Conservation (phyloP, 1,140 invertebrate genomes). For the Apis laboriosa region DNA sequence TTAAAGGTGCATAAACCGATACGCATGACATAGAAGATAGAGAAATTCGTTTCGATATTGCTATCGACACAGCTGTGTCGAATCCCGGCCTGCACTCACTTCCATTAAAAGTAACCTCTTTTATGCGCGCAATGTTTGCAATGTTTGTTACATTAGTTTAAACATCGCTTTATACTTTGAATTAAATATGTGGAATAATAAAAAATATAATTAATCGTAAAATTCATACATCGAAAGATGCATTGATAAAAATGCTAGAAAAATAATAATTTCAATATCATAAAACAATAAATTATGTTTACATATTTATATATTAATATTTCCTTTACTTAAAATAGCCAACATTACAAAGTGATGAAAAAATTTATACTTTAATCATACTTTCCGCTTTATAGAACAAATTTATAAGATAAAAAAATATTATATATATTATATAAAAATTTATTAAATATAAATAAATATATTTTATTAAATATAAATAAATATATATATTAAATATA, state of each 20-base stretch:
- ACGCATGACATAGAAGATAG: constrained; percentile 11
- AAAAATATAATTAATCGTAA: not conserved
- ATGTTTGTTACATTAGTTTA: not conserved
- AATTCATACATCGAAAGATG: not conserved
- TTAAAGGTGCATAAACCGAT: not conserved
- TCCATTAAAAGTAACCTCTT: constrained; percentile 6
- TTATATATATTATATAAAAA: too few relatives aligned
- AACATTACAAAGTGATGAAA: not conserved
- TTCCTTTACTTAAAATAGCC: not conserved
- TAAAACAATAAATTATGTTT: constrained; percentile 15
- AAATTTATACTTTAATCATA: not conserved
- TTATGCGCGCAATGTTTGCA: not conserved
- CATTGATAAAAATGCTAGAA: not conserved
- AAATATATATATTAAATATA: too few relatives aligned
- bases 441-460: too few relatives aligned
- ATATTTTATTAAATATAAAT: too few relatives aligned
- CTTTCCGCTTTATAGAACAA: not conserved
- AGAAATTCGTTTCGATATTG: constrained; percentile 14
- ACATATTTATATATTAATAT: not conserved
- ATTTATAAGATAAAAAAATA: not conserved
- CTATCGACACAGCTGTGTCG: not conserved
- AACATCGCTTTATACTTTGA: not conserved
- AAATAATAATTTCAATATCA: not conserved
- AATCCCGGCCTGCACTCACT: not conserved
- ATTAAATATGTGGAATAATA: too few relatives aligned